phyloP scores from a whole-genome alignment of 2,888 invertebrate species.

The Mayetiola destructor region DNA sequence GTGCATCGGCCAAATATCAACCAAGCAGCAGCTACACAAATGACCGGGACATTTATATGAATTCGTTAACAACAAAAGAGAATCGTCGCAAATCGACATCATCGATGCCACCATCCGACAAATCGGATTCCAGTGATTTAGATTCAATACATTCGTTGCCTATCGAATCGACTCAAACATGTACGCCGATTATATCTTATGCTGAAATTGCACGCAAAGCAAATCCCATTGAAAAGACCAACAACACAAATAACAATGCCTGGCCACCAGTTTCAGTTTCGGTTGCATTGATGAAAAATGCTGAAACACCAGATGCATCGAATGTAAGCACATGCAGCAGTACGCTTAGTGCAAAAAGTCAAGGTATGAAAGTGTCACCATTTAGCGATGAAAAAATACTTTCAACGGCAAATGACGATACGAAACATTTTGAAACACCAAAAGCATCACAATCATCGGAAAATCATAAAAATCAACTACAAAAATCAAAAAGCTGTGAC shows the following conservation, averaged over 20 bases:
- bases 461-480: conserved; percentile 21
- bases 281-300: background rate
- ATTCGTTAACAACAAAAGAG: conserved; percentile 28
- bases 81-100: conserved; percentile 49
- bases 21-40: conserved; percentile 20
- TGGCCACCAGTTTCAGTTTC: conserved; percentile 13
- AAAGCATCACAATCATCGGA: conserved; percentile 17
- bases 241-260: background rate
- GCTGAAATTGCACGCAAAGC: conserved; percentile 53
- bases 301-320: conserved; percentile 10
- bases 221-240: background rate
- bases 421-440: background rate
- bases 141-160: conserved; percentile 78
- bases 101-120: conserved; percentile 68
- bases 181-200: conserved; percentile 46
- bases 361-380: background rate
- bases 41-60: conserved; percentile 23
- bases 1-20: conserved; percentile 19
- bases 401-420: background rate
- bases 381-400: background rate
- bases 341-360: conserved; percentile 11
- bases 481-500: conserved; percentile 35
- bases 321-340: conserved; percentile 11
- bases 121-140: conserved; percentile 66
- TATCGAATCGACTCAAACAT: conserved; percentile 35